Percentiles rank a stretch among this genome's conserved stretches.
Evolutionary conservation across 2,888 invertebrate species (phyloP).

Genomic region (Monopis laevigella): DNA sequence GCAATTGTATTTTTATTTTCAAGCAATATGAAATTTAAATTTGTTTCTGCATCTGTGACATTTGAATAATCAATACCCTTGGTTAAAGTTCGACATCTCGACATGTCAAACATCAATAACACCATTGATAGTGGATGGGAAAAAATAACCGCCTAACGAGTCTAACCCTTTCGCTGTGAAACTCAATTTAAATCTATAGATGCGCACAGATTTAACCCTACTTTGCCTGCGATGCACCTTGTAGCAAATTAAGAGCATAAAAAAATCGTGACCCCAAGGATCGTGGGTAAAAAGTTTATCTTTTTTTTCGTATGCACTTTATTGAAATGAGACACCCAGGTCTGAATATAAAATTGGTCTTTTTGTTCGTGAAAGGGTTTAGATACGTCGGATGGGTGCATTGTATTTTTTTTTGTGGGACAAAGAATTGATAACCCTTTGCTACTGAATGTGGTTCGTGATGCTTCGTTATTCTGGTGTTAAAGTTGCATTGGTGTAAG

Average conservation of each 20-base stretch:
- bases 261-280: slow-evolving; percentile 61
- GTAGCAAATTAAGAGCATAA: slow-evolving; percentile 62
- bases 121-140: slow-evolving; percentile 50
- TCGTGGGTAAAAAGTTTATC: slow-evolving; percentile 63
- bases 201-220: slow-evolving; percentile 34
- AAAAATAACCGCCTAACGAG: slow-evolving; percentile 34
- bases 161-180: slow-evolving; percentile 46
- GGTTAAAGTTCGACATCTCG: no score
- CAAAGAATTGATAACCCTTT: slow-evolving; percentile 37
- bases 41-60: no score
- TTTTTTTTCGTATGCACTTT: slow-evolving; percentile 51
- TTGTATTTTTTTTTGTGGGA: slow-evolving; percentile 37
- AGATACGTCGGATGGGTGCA: slow-evolving; percentile 34
- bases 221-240: slow-evolving; percentile 60
- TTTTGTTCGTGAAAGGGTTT: slow-evolving; percentile 53
- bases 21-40: no score
- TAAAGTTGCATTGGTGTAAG: slow-evolving; percentile 54
- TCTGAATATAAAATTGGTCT: slow-evolving; percentile 62
- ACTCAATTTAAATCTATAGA: slow-evolving; percentile 55
- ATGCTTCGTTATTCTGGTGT: slow-evolving; percentile 55
- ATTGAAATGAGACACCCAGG: slow-evolving; percentile 65
- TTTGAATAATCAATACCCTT: no score
- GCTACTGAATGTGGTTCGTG: slow-evolving; percentile 45
- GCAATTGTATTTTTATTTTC: no score
- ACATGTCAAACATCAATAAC: slow-evolving; percentile 43